Conservation (phyloP, 2,888 invertebrate species). For the Drosophila seclusa region DNA sequence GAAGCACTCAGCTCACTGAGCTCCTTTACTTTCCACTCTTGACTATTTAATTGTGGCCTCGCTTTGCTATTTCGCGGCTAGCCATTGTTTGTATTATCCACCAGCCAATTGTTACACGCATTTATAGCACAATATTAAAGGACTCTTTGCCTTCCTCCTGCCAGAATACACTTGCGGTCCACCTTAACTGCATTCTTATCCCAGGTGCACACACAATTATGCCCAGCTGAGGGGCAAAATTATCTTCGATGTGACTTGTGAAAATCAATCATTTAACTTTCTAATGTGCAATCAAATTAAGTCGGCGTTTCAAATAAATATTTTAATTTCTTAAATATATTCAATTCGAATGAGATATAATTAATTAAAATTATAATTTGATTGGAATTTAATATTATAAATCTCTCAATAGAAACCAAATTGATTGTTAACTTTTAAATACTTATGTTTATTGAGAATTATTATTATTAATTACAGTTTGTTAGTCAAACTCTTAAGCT, state of each 20-base stretch:
- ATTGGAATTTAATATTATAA: not conserved
- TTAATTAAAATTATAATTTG: not conserved
- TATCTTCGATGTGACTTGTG: not conserved
- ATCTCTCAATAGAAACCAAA: not conserved
- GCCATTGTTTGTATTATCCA: conserved; percentile 58
- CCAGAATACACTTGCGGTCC: conserved; percentile 37
- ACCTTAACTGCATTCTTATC: conserved; percentile 9
- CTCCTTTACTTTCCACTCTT: conserved; percentile 41
- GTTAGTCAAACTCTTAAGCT: not conserved
- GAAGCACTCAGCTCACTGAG: conserved; percentile 28
- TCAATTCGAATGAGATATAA: not conserved
- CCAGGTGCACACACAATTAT: not conserved
- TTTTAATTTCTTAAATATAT: not conserved
- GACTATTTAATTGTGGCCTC: conserved; percentile 68
- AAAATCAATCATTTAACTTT: not conserved
- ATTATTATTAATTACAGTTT: not conserved
- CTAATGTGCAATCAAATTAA: not conserved
- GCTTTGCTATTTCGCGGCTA: conserved; percentile 58
- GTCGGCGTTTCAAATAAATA: not conserved
- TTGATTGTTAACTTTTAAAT: not conserved
- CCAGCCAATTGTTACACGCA: conserved; percentile 24
- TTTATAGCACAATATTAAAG: not conserved
- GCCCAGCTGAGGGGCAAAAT: not conserved
- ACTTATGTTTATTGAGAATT: not conserved
- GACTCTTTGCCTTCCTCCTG: conserved; percentile 14